Evolutionary conservation across 2,113 vertebrate species (phyloP).

Genomic region (Orycteropus afer): DNA sequence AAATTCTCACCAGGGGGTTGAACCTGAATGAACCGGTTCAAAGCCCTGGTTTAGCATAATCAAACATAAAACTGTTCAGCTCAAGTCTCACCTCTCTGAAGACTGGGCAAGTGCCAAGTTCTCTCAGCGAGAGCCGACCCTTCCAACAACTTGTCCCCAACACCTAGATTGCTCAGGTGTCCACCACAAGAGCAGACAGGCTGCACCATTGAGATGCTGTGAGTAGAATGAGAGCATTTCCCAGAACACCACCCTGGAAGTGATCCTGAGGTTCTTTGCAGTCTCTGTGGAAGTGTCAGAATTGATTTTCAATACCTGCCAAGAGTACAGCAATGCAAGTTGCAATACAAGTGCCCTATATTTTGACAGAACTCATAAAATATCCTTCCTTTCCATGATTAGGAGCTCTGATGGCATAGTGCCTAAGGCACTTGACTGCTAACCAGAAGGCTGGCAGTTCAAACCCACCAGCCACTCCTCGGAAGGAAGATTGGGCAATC

Average conservation of each 20-base stretch:
- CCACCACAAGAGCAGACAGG: accelerated
- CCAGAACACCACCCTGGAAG: neutral
- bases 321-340: accelerated
- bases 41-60: neutral
- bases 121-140: accelerated
- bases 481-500: too few species aligned
- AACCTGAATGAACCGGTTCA: neutral
- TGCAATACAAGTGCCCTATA: neutral
- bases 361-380: neutral
- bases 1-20: too few species aligned
- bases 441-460: too few species aligned
- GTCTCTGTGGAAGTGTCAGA: neutral
- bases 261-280: neutral
- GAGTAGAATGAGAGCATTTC: too few species aligned
- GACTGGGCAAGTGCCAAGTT: too few species aligned
- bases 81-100: neutral
- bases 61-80: accelerated
- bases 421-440: too few species aligned
- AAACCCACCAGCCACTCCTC: too few species aligned
- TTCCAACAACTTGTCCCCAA: too few species aligned
- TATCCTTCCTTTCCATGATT: neutral
- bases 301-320: accelerated
- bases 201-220: neutral
- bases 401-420: too few species aligned
- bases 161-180: neutral